Percentiles rank a stretch among this genome's conserved stretches.
Evolutionary conservation across 2,888 invertebrate species (phyloP).

Genomic region (Rhynchonema sp.): DNA sequence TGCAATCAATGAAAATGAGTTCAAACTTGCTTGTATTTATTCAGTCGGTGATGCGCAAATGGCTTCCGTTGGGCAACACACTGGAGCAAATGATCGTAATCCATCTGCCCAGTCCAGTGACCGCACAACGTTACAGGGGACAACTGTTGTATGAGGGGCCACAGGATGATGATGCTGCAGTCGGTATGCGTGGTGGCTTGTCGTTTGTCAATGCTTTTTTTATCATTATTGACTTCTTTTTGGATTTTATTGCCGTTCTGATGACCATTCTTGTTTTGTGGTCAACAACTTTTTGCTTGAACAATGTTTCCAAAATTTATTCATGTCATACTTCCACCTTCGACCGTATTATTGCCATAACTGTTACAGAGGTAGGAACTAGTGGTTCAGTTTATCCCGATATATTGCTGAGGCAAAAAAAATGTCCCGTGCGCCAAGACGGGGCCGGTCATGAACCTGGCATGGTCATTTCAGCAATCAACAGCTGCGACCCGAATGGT

Average conservation of each 20-base stretch:
- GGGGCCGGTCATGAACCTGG: too few relatives aligned
- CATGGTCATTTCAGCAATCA: constrained; percentile 10
- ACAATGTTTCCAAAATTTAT: too few relatives aligned
- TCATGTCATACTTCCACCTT: too few relatives aligned
- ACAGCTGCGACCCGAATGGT: constrained; percentile 11
- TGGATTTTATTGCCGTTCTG: too few relatives aligned
- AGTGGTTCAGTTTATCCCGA: too few relatives aligned
- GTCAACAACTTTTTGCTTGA: too few relatives aligned
- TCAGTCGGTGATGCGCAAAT: constrained; percentile 10
- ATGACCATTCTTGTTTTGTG: too few relatives aligned
- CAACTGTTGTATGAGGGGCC: constrained; percentile 15
- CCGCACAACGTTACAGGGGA: constrained; percentile 13
- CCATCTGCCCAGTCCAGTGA: constrained; percentile 13
- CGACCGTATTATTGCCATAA: constrained; percentile 2
- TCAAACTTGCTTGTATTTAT: too few relatives aligned
- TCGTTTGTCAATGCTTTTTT: too few relatives aligned
- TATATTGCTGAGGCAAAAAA: too few relatives aligned
- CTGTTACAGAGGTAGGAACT: neutral
- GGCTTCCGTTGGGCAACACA: constrained; percentile 15
- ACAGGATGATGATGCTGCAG: constrained; percentile 11
- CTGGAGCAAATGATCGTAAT: constrained; percentile 11
- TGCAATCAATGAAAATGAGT: too few relatives aligned
- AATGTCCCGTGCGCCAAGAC: neutral
- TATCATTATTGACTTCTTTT: too few relatives aligned
- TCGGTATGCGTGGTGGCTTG: constrained; percentile 32